phyloP scores from a whole-genome alignment of 2,113 vertebrate species.

The Talpa occidentalis region DNA sequence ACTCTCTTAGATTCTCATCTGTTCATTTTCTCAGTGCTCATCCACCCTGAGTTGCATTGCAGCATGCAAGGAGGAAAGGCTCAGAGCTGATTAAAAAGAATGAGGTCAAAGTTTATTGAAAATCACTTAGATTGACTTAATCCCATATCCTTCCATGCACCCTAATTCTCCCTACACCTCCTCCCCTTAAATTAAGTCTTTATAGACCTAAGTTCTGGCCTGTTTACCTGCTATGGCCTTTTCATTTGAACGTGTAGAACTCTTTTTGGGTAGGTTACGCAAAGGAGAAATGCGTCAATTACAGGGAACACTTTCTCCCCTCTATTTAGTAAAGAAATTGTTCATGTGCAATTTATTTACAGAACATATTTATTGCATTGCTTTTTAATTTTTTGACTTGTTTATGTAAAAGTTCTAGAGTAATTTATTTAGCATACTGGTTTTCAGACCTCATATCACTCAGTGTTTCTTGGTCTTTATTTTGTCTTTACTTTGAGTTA shows the following conservation, averaged over 20 bases:
- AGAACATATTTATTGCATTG: neutral
- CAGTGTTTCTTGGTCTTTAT: conserved; percentile 2
- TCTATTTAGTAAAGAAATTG: neutral
- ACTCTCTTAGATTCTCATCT: neutral
- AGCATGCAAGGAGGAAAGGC: neutral
- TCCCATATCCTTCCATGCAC: neutral
- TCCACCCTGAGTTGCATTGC: neutral
- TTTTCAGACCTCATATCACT: neutral
- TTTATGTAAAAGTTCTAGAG: conserved; percentile 28
- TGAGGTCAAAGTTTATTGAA: neutral
- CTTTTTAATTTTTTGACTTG: neutral
- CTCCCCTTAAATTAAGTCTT: neutral
- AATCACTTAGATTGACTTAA: neutral
- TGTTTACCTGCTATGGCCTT: neutral
- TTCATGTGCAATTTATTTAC: conserved; percentile 26
- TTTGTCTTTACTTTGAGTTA: conserved; percentile 19
- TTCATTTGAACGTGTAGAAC: conserved; percentile 18
- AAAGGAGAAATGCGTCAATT: neutral
- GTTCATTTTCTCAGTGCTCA: neutral
- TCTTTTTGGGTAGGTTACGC: neutral
- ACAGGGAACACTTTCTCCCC: neutral
- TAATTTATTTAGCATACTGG: neutral
- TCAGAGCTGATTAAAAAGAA: neutral
- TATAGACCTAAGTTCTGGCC: neutral
- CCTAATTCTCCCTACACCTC: neutral